Evolutionary conservation across 1,140 invertebrate species (phyloP).

Genomic region (Brachionus paranguensis): DNA sequence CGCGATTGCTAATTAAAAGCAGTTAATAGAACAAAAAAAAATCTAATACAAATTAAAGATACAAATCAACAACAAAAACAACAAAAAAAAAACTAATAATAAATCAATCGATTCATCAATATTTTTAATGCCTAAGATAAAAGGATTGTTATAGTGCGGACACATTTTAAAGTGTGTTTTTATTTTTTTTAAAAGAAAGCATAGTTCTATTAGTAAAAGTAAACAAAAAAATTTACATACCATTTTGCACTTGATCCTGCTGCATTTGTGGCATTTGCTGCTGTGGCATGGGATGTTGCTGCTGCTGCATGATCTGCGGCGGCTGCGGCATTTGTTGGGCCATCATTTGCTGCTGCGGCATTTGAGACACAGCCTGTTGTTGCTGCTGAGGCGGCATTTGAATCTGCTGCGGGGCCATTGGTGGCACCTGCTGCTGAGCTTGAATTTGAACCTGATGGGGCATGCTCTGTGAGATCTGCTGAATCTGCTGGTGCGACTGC

Average conservation of each 20-base stretch:
- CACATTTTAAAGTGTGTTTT: neutral
- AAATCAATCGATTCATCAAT: conserved; percentile 30
- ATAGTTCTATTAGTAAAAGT: neutral
- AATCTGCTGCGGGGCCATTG: neutral
- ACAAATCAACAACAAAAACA: neutral
- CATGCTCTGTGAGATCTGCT: neutral
- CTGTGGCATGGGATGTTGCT: neutral
- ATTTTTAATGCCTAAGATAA: neutral
- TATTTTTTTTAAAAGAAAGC: neutral
- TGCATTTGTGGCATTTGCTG: conserved; percentile 10
- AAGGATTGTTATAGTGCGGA: neutral
- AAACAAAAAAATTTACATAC: neutral
- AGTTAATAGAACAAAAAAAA: neutral
- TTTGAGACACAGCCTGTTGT: neutral
- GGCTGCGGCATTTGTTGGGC: neutral
- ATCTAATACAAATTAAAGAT: neutral
- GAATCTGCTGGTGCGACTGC: neutral
- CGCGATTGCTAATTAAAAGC: neutral
- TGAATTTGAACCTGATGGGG: neutral
- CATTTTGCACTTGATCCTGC: neutral
- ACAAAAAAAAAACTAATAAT: neutral
- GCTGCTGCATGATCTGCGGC: neutral
- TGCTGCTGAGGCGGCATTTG: neutral
- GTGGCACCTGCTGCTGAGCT: neutral
- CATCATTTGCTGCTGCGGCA: neutral